Conservation (phyloP, 2,113 vertebrate species). For the Leucoraja erinaceus region DNA sequence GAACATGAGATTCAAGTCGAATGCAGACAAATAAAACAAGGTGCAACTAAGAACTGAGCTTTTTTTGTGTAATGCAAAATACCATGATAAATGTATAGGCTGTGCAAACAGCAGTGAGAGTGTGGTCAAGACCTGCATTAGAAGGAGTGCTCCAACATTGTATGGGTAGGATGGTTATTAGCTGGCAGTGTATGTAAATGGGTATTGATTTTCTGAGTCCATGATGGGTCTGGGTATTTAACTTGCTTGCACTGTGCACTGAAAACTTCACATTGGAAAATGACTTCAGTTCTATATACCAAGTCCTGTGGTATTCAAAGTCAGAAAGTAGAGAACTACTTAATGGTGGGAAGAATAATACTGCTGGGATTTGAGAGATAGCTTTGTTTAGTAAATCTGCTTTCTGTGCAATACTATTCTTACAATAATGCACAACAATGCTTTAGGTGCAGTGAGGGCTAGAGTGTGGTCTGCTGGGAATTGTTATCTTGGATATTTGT, state of each 20-base stretch:
- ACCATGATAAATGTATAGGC: not conserved
- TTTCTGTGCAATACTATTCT: not conserved
- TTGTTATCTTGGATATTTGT: not conserved
- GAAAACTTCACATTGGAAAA: not conserved
- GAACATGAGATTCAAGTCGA: not conserved
- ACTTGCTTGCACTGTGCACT: not conserved
- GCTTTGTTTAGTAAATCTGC: not conserved
- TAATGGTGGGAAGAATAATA: conserved; percentile 3
- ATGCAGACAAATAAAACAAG: not conserved
- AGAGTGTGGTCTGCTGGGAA: not conserved
- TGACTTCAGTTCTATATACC: not conserved
- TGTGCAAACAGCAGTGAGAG: not conserved
- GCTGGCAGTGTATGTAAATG: not conserved
- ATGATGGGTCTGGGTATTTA: not conserved
- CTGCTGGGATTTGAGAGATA: not conserved
- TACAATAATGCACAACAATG: not conserved
- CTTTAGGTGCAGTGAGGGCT: not conserved
- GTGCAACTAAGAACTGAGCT: not conserved
- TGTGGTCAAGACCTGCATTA: too few relatives aligned
- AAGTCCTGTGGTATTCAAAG: not conserved
- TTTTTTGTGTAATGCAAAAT: not conserved
- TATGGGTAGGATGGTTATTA: too few relatives aligned
- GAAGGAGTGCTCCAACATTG: too few relatives aligned
- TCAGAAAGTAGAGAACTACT: conserved; percentile 2
- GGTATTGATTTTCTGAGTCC: not conserved